Evolutionary conservation across 2,888 invertebrate species (phyloP).

Genomic region (Polyommatus icarus): DNA sequence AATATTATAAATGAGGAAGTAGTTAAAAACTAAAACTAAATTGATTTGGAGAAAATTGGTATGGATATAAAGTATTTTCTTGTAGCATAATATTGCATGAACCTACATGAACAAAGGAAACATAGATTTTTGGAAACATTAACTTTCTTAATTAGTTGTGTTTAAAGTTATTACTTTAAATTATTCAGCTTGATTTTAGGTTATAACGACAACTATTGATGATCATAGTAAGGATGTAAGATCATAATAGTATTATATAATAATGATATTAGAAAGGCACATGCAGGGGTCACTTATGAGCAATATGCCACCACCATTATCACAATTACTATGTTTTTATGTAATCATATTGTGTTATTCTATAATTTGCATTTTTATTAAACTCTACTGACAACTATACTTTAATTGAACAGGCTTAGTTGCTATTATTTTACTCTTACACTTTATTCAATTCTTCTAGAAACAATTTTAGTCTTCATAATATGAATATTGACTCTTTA

Average conservation of each 20-base stretch:
- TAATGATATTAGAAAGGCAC: conserved; percentile 52
- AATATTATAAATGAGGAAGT: no score
- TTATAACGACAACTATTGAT: background rate
- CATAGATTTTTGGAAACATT: no score
- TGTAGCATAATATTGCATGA: no score
- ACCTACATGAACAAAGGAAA: no score
- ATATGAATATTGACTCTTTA: background rate
- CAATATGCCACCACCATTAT: conserved; percentile 17
- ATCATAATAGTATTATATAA: conserved; percentile 48
- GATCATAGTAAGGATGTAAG: conserved; percentile 13
- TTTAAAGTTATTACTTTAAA: background rate
- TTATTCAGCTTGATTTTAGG: background rate
- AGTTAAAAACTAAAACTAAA: no score
- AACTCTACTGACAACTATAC: background rate
- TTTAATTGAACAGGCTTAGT: background rate
- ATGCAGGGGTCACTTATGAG: conserved; percentile 41
- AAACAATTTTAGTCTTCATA: background rate
- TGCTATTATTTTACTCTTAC: background rate
- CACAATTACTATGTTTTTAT: background rate
- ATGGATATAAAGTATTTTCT: no score
- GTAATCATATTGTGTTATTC: background rate
- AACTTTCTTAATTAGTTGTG: no score
- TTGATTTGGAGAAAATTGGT: no score
- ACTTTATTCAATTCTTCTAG: background rate
- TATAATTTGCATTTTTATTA: background rate